phyloP scores from a whole-genome alignment of 2,797 vertebrate species.

The Semaprochilodus insignis region DNA sequence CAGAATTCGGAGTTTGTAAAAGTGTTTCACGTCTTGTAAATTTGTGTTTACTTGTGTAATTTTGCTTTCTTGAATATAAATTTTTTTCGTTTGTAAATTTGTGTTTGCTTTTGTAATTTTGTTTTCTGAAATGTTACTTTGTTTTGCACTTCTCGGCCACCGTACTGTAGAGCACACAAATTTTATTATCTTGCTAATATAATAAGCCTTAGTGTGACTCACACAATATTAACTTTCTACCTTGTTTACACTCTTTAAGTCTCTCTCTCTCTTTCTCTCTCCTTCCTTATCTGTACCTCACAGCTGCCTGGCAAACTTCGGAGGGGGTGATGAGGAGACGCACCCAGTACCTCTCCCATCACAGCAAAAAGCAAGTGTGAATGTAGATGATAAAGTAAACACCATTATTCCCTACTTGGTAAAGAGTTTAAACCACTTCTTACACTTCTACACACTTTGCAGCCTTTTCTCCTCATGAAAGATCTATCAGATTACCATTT shows the following conservation, averaged over 20 bases:
- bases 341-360: conserved; percentile 16
- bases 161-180: too few species aligned
- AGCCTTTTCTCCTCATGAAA: background rate
- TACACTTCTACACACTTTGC: background rate
- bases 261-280: conserved; percentile 7
- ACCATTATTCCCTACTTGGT: background rate
- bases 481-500: background rate
- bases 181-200: background rate
- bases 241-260: background rate
- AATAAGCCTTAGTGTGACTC: background rate
- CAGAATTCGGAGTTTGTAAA: too few species aligned
- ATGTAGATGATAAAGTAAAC: conserved; percentile 24
- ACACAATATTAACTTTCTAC: background rate
- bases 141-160: too few species aligned
- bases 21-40: too few species aligned
- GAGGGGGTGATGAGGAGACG: conserved; percentile 24
- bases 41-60: too few species aligned
- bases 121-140: too few species aligned
- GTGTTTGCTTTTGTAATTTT: too few species aligned
- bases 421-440: background rate
- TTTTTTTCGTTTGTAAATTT: too few species aligned
- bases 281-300: conserved; percentile 55
- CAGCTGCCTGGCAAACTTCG: conserved; percentile 57
- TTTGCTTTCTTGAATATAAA: too few species aligned
- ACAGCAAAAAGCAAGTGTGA: conserved; percentile 26